Evolutionary conservation across 2,888 invertebrate genomes (phyloP).

Genomic region (Hyposoter dolosus): DNA sequence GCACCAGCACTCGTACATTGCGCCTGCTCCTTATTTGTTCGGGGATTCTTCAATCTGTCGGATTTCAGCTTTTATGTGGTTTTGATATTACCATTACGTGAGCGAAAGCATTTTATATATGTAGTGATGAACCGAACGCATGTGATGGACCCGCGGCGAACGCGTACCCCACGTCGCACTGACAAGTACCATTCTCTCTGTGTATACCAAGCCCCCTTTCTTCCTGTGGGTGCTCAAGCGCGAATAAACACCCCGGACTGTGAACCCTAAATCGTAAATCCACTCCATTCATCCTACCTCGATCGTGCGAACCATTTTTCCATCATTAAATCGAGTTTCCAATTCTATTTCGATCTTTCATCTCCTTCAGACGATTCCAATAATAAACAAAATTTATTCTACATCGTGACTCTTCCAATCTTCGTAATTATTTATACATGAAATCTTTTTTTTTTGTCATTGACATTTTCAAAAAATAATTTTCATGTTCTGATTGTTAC

Average conservation of each 20-base stretch:
- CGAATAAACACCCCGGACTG: conserved; percentile 53
- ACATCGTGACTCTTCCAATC: too few relatives aligned
- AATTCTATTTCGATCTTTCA: conserved; percentile 16
- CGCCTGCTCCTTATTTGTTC: conserved; percentile 70
- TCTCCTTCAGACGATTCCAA: not conserved
- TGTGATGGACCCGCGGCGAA: conserved; percentile 37
- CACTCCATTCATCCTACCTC: conserved; percentile 33
- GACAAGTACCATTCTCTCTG: conserved; percentile 17
- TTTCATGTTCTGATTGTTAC: not conserved
- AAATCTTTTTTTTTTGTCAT: not conserved
- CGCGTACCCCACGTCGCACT: conserved; percentile 35
- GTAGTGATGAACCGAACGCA: not conserved
- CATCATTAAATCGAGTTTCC: conserved; percentile 7
- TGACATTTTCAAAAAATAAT: not conserved
- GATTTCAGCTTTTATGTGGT: conserved; percentile 77
- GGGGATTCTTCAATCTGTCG: conserved; percentile 74
- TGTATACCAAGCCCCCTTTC: conserved; percentile 11
- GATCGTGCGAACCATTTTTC: conserved; percentile 62
- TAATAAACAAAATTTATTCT: not conserved
- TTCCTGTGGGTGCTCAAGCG: conserved; percentile 64
- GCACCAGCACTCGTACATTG: not conserved
- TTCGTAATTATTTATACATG: not conserved
- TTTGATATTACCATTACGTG: conserved; percentile 78
- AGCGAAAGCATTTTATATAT: conserved; percentile 23
- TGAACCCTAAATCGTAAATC: conserved; percentile 44